Evolutionary conservation across 2,888 invertebrate genomes (phyloP).

Genomic region (Morpho helenor): DNA sequence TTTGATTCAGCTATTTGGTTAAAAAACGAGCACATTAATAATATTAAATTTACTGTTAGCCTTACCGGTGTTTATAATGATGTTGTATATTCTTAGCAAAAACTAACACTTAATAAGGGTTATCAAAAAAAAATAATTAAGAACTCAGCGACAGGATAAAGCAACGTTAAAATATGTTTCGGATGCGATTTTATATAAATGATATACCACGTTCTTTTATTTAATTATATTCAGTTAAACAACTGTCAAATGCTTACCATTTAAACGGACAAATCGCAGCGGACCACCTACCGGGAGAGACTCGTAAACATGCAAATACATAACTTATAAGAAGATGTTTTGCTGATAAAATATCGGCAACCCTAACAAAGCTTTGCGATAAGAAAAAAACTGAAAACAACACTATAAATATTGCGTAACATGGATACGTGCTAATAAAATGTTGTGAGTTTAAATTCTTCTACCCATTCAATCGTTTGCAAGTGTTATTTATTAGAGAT

Average conservation of each 20-base stretch:
- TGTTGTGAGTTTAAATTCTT: slow-evolving; percentile 8
- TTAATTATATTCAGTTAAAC: slow-evolving; percentile 63
- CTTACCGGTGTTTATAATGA: no score
- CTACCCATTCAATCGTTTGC: neutral
- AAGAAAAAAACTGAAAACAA: slow-evolving; percentile 25
- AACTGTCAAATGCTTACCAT: slow-evolving; percentile 61
- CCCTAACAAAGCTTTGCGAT: slow-evolving; percentile 34
- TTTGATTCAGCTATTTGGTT: no score
- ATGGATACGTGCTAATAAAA: slow-evolving; percentile 7
- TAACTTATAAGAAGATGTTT: slow-evolving; percentile 47
- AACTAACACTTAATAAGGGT: no score
- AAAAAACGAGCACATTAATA: no score
- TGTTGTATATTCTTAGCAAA: no score
- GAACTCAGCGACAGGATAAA: no score
- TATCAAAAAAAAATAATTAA: no score
- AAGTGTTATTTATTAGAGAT: no score
- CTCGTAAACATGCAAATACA: slow-evolving; percentile 71
- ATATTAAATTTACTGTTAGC: no score
- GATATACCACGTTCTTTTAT: slow-evolving; percentile 44
- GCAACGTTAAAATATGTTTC: slow-evolving; percentile 19
- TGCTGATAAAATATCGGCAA: slow-evolving; percentile 44
- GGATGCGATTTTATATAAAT: slow-evolving; percentile 37
- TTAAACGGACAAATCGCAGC: slow-evolving; percentile 60
- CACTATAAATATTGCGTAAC: slow-evolving; percentile 22
- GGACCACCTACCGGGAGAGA: slow-evolving; percentile 63